phyloP scores from a whole-genome alignment of 2,888 invertebrate species.

The Dysmachus trigonus region DNA sequence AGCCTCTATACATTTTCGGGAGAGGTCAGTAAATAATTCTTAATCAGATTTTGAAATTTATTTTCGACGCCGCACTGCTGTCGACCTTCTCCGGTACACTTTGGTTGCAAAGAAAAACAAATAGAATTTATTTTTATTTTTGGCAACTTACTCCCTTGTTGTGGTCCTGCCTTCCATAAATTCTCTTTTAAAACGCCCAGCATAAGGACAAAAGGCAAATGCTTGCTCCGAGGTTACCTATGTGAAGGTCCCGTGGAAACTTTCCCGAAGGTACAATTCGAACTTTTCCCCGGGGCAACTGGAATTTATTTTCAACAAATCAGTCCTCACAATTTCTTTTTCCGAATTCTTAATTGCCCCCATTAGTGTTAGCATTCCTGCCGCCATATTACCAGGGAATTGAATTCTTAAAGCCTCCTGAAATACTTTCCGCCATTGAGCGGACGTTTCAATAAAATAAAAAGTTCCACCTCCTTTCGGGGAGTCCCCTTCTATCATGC shows the following conservation, averaged over 20 bases:
- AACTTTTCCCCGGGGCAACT: background rate
- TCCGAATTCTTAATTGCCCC: background rate
- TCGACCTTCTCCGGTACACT: background rate
- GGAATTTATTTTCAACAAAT: background rate
- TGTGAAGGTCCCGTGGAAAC: background rate
- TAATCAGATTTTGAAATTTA: constrained; percentile 22
- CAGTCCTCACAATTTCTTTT: background rate
- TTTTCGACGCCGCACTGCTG: background rate
- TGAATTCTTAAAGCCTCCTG: background rate
- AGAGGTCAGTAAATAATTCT: constrained; percentile 10
- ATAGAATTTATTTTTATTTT: background rate
- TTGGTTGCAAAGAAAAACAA: background rate
- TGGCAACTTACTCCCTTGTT: background rate
- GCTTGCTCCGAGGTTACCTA: background rate
- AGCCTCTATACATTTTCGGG: background rate
- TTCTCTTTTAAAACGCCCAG: background rate
- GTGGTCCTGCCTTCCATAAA: background rate
- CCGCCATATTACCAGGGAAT: background rate
- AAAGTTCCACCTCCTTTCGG: background rate
- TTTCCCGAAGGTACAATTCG: background rate
- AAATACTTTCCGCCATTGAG: background rate
- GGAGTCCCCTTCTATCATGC: background rate
- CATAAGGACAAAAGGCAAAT: background rate
- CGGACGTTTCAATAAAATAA: background rate
- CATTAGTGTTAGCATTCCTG: background rate